phyloP scores from a whole-genome alignment of 2,797 vertebrate species.

The Pangasius larnaudii region DNA sequence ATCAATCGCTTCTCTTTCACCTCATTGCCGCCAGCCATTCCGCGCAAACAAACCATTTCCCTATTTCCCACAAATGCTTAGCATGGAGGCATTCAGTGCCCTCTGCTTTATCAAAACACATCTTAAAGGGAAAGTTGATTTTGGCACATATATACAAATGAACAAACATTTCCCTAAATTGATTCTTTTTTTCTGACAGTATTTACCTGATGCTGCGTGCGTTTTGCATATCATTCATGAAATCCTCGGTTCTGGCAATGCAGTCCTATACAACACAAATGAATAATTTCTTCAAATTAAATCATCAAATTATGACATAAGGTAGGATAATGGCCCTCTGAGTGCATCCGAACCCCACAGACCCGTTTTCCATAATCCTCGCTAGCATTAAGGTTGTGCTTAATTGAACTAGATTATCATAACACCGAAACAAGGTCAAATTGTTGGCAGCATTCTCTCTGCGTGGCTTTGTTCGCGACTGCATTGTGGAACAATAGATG shows the following conservation, averaged over 20 bases:
- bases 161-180: too few species aligned
- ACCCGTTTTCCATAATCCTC: constrained; percentile 48
- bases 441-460: constrained; percentile 70
- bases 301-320: constrained; percentile 45
- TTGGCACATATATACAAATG: background rate
- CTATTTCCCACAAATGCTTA: constrained; percentile 21
- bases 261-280: constrained; percentile 8
- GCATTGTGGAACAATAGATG: constrained; percentile 64
- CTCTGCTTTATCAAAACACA: background rate
- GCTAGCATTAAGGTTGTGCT: constrained; percentile 59
- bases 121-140: background rate
- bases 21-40: background rate
- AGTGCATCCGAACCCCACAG: constrained; percentile 39
- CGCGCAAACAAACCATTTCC: constrained; percentile 29
- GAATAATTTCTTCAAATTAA: constrained; percentile 39
- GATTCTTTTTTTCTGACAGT: background rate
- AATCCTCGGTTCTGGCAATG: background rate
- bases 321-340: constrained; percentile 25
- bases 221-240: background rate
- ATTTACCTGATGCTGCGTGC: background rate
- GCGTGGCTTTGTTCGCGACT: constrained; percentile 69
- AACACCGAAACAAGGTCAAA: constrained; percentile 74
- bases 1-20: constrained; percentile 13
- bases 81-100: background rate
- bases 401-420: constrained; percentile 64